Evolutionary conservation across 1,140 invertebrate genomes (phyloP), one percentile per base, ranked within the genome.

Genomic region (Aphelinus certus): DNA sequence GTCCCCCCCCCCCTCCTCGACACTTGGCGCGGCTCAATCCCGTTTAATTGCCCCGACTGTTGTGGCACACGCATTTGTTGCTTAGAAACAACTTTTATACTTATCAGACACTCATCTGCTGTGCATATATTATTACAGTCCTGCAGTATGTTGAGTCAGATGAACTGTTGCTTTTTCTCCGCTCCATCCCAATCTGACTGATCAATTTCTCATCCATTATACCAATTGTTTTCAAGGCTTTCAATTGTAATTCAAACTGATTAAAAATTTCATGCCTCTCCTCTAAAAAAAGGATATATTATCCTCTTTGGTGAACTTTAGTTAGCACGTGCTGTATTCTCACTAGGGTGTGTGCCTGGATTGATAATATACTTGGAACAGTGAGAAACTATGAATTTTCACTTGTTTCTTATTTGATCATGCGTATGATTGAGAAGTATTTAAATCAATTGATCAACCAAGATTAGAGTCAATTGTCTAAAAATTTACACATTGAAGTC

Each of bases 11-110:
- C 26, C 26, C 26, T 0, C 26, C 26, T 26, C 26, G 26, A 26
- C 26, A 26, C 26, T 26, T 26, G 26, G 26, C 26, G 26, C 26
- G 26, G 26, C 26, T 26, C 26, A 26, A 26, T 26, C 26, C 26
- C 26, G 56, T 48, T 55, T 9, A 47, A 68, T 58, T 68, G 58
- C 6, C 43, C 1, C 63, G 70, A 64, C n/a, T 73, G 71, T 73
- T 73, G 55, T 73, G 71, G 66, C 49, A 58, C 65, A 65, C 51
- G 65, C 66, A 56, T 73, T 73, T 73, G 71, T 73, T 73, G 72
- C 72, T 73, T 55, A 67, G 72, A 68, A 73, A 67, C 72, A 68
- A 67, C 55, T 51, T 7, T 60, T 57, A 45, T 53, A 3, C 42
- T 60, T 67, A 60, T 56, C 48, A 10, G 58, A 63, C 51, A 53